A percentile compares a stretch with the other conserved stretches of the same genome.
Conservation (phyloP, 2,797 vertebrate species). For the Enteromius treurensis region DNA sequence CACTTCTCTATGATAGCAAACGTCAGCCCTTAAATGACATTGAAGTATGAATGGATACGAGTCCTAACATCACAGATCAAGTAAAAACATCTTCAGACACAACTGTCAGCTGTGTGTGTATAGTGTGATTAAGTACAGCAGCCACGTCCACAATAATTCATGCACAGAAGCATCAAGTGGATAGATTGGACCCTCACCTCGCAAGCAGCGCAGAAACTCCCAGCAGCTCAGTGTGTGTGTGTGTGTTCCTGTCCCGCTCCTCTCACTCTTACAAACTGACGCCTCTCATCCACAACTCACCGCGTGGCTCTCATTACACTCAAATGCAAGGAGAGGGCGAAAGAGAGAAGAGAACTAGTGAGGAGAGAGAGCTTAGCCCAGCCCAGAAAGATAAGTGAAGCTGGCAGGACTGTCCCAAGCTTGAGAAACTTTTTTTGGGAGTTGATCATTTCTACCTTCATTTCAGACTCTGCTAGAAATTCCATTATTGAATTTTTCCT, state of each 20-base stretch:
- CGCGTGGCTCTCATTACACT: slow-evolving; percentile 73
- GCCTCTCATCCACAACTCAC: slow-evolving; percentile 77
- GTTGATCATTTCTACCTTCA: slow-evolving; percentile 10
- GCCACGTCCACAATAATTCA: slow-evolving; percentile 28
- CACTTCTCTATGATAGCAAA: slow-evolving; percentile 46
- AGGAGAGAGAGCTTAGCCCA: slow-evolving; percentile 70
- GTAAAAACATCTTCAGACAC: slow-evolving; percentile 4
- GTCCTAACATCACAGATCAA: not conserved
- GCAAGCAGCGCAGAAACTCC: slow-evolving; percentile 70
- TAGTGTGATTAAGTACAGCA: slow-evolving; percentile 11
- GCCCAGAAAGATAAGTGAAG: slow-evolving; percentile 69
- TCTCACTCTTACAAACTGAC: slow-evolving; percentile 66
- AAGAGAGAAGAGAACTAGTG: slow-evolving; percentile 63
- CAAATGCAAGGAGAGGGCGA: slow-evolving; percentile 65
- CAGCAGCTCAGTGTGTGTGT: slow-evolving; percentile 66
- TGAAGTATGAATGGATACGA: not conserved
- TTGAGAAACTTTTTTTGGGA: slow-evolving; percentile 59
- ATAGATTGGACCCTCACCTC: slow-evolving; percentile 69
- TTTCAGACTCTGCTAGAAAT: not conserved
- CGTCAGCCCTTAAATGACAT: slow-evolving; percentile 62
- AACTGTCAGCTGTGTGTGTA: slow-evolving; percentile 15
- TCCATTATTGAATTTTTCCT: slow-evolving; percentile 9
- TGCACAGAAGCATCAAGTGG: slow-evolving; percentile 53
- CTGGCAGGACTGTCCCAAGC: slow-evolving; percentile 58
- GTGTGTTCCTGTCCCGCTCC: slow-evolving; percentile 63